Evolutionary conservation across 2,888 invertebrate species (phyloP).

Genomic region (Drosophila suboccidentalis): DNA sequence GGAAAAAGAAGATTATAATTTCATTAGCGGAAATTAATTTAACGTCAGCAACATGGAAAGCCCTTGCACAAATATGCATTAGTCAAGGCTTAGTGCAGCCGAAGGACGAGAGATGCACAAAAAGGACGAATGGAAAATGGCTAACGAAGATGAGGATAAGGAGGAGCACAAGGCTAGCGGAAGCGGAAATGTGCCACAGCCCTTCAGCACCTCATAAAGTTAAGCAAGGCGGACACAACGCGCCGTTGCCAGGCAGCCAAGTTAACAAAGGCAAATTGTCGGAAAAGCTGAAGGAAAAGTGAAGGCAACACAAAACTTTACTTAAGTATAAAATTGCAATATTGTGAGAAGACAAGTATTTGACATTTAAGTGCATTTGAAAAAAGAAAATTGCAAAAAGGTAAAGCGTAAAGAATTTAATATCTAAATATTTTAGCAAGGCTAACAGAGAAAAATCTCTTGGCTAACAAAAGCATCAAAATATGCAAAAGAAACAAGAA

Average conservation of each 20-base stretch:
- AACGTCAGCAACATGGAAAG: slow-evolving; percentile 73
- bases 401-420: slow-evolving; percentile 55
- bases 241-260: slow-evolving; percentile 40
- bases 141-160: slow-evolving; percentile 4
- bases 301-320: slow-evolving; percentile 29
- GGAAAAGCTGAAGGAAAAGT: slow-evolving; percentile 17
- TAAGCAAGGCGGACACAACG: slow-evolving; percentile 5
- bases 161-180: slow-evolving; percentile 46
- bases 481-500: slow-evolving; percentile 28
- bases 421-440: slow-evolving; percentile 66
- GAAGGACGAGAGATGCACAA: not conserved
- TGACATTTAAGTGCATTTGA: slow-evolving; percentile 33
- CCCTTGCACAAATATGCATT: slow-evolving; percentile 76
- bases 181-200: slow-evolving; percentile 40
- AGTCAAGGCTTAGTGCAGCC: slow-evolving; percentile 61
- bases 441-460: slow-evolving; percentile 20
- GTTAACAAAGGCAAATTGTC: slow-evolving; percentile 61
- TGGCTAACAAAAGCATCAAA: slow-evolving; percentile 38
- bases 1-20: slow-evolving; percentile 61
- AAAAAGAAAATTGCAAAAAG: slow-evolving; percentile 36
- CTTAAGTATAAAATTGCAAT: slow-evolving; percentile 56
- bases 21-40: slow-evolving; percentile 76
- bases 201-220: slow-evolving; percentile 27
- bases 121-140: slow-evolving; percentile 5
- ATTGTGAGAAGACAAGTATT: slow-evolving; percentile 30